Conservation (phyloP, 2,888 invertebrate genomes). For the Cetonia aurata region DNA sequence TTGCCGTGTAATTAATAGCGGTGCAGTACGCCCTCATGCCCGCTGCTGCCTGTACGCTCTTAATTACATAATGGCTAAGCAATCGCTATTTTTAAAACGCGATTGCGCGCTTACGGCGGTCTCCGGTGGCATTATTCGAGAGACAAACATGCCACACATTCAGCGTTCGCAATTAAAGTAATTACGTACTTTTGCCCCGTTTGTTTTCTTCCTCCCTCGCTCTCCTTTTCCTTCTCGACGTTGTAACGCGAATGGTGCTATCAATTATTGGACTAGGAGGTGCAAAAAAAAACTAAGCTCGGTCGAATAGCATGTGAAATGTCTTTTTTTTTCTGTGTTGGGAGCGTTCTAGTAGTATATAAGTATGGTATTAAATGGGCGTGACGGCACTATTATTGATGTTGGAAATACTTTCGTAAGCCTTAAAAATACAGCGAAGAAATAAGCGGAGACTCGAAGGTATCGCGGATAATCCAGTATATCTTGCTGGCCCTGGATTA, state of each 20-base stretch:
- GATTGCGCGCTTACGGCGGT: conserved; percentile 20
- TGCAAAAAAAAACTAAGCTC: too few relatives aligned
- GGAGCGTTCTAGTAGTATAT: too few relatives aligned
- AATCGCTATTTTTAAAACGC: conserved; percentile 41
- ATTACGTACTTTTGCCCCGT: conserved; percentile 36
- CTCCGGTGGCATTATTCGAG: conserved; percentile 4
- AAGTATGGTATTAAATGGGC: too few relatives aligned
- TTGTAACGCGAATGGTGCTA: conserved; percentile 18
- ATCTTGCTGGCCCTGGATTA: too few relatives aligned
- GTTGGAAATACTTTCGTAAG: too few relatives aligned
- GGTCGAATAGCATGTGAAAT: too few relatives aligned
- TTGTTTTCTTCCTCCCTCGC: conserved; percentile 7
- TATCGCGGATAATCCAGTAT: too few relatives aligned
- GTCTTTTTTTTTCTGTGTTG: too few relatives aligned
- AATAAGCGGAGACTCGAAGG: too few relatives aligned
- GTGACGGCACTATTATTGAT: too few relatives aligned
- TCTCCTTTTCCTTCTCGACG: not conserved
- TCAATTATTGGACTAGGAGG: conserved; percentile 10
- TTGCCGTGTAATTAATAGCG: conserved; percentile 40
- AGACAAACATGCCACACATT: conserved; percentile 35
- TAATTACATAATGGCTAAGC: conserved; percentile 42
- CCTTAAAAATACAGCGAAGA: too few relatives aligned
- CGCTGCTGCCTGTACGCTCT: conserved; percentile 19
- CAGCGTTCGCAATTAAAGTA: conserved; percentile 40
- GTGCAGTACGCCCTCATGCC: conserved; percentile 27